phyloP scores from a whole-genome alignment of 2,113 vertebrate genomes.

The Tonatia bakeri region DNA sequence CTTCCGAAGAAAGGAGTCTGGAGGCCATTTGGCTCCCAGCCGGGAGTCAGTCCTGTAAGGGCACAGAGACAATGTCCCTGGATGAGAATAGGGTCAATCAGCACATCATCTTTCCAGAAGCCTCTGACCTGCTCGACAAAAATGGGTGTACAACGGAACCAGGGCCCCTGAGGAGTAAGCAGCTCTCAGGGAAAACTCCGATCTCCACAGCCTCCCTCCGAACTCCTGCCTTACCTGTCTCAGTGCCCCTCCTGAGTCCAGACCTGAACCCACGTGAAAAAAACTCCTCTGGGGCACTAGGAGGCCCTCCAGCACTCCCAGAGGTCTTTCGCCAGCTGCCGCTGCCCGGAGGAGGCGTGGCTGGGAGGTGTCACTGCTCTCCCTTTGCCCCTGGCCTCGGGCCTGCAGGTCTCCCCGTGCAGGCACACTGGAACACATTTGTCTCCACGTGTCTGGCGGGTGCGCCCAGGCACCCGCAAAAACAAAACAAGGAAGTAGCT shows the following conservation, averaged over 20 bases:
- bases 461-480: conserved; percentile 1
- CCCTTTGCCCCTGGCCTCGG: neutral
- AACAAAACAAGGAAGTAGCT: conserved; percentile 43
- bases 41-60: neutral
- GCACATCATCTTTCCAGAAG: neutral
- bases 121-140: neutral
- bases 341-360: neutral
- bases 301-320: neutral
- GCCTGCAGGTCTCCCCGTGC: neutral
- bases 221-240: neutral
- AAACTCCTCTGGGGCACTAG: neutral
- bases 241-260: neutral
- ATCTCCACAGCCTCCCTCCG: neutral
- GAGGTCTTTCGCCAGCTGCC: neutral
- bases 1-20: neutral
- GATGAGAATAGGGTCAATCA: conserved; percentile 18
- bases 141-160: neutral
- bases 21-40: neutral
- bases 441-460: conserved; percentile 23
- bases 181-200: neutral
- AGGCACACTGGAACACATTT: neutral
- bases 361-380: neutral
- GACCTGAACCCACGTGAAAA: neutral
- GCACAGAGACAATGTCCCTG: neutral
- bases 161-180: neutral